Evolutionary conservation across 2,888 invertebrate species (phyloP), one percentile per base, ranked within the genome.

Genomic region (Drosophila cognata): DNA sequence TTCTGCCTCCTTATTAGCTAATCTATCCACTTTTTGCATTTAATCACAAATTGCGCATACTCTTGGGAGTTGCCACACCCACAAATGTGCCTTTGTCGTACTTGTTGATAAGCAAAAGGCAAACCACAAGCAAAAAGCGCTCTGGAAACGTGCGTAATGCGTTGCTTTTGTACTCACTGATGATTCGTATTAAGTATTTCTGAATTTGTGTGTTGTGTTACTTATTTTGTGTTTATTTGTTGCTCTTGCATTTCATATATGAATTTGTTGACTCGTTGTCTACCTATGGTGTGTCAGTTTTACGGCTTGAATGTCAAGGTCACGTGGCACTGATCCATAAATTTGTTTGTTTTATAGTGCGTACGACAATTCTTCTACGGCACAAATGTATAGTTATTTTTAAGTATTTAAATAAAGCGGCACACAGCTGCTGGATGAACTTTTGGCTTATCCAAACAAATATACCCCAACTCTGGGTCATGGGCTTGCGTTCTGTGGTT

Each of bases 301-400:
- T 74, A 83, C 72, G 59, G 68, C 78, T 73, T 48, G 51, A 87
- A 79, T 85, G 74, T 59, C 86, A 88, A 88, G 83, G 86, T 85
- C 81, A 74, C 48, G 10, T 62, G 41, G 31, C 31, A n/a, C 46
- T 58, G 48, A 55, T 53, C 18, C 67, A 74, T 83, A 72, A 84
- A 77, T 81, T 67, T 70, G 25, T 52, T 57, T 48, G 38, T 36
- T 59, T 67, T 66, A 60, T 57, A 21, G 21, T n/a, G 55, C 46
- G 55, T 29, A 28, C 46, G 55, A 35, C 51, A 35, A 33, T 38
- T 53, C 25, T 53, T 50, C 2, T 13, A 21, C 61, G 56, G n/a
- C 18, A 21, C 33, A 57, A 35, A 46, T 29, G 25, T 21, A 41
- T 38, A 13, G 50, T 29, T 67, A 53, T 48, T 36, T 36, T 31